Evolutionary conservation across 2,113 vertebrate species (phyloP).

Genomic region (Hylia prasina): DNA sequence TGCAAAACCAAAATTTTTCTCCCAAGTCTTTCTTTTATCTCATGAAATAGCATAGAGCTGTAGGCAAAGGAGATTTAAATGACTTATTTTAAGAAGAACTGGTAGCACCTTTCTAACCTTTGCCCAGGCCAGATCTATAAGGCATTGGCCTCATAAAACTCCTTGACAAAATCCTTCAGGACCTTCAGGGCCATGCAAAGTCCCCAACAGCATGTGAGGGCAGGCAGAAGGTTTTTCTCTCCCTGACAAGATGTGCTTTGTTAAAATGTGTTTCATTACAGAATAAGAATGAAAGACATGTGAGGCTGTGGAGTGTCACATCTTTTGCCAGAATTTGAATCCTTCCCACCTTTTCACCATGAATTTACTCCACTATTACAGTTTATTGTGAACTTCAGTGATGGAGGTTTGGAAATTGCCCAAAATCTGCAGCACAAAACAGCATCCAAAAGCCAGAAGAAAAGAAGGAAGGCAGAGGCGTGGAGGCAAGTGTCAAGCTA

Average conservation of each 20-base stretch:
- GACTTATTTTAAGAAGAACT: background rate
- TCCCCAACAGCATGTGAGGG: background rate
- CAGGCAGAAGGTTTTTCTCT: background rate
- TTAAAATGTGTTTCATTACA: background rate
- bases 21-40: background rate
- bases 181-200: background rate
- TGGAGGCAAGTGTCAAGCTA: slow-evolving; percentile 38
- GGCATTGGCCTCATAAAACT: background rate
- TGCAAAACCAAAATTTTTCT: background rate
- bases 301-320: background rate
- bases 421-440: background rate
- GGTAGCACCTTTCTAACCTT: background rate
- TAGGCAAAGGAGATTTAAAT: background rate
- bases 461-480: slow-evolving; percentile 31
- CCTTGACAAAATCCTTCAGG: background rate
- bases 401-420: slow-evolving; percentile 27
- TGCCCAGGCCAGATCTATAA: background rate
- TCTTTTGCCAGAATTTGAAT: background rate
- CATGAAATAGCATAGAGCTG: background rate
- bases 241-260: background rate
- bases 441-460: background rate
- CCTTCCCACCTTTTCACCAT: background rate
- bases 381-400: background rate
- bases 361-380: slow-evolving; percentile 1
- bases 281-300: background rate